phyloP scores from a whole-genome alignment of 2,888 invertebrate genomes.

The Tiliacea aurago region DNA sequence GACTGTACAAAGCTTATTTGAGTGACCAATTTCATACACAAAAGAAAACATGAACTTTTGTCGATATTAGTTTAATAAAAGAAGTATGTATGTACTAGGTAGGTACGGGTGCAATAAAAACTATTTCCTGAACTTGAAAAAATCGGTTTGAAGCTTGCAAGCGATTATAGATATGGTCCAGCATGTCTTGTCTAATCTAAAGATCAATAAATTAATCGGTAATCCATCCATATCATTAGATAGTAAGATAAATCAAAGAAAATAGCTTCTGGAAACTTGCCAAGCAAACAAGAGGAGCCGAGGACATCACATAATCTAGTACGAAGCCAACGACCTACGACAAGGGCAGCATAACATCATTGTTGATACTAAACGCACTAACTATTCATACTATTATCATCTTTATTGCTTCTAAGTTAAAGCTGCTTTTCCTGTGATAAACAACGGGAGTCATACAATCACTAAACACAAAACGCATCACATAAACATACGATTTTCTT shows the following conservation, averaged over 20 bases:
- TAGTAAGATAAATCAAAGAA: slow-evolving; percentile 30
- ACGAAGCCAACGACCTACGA: slow-evolving; percentile 49
- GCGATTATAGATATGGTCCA: too few relatives aligned
- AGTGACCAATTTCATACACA: background rate
- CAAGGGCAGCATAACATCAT: slow-evolving; percentile 40
- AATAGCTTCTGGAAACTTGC: slow-evolving; percentile 41
- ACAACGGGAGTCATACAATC: background rate
- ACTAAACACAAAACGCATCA: background rate
- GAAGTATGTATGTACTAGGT: too few relatives aligned
- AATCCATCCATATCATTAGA: background rate
- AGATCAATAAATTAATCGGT: slow-evolving; percentile 15
- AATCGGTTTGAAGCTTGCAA: background rate
- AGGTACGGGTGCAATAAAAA: background rate
- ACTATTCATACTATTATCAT: background rate
- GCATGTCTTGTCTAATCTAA: background rate
- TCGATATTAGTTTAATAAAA: too few relatives aligned
- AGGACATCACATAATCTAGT: slow-evolving; percentile 44
- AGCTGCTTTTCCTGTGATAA: slow-evolving; percentile 8
- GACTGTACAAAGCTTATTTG: background rate
- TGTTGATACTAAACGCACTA: slow-evolving; percentile 24
- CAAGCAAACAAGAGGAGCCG: slow-evolving; percentile 24
- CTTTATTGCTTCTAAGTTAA: fast-evolving
- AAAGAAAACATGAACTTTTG: background rate
- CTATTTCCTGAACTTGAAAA: background rate
- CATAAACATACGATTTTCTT: slow-evolving; percentile 6